A percentile compares a stretch with the other conserved stretches of the same genome.
These are phyloP conservation scores for Trichomalopsis sarcophagae DNA, from an alignment of 1,140 invertebrate species.

Conservation along the genomic window DNA sequence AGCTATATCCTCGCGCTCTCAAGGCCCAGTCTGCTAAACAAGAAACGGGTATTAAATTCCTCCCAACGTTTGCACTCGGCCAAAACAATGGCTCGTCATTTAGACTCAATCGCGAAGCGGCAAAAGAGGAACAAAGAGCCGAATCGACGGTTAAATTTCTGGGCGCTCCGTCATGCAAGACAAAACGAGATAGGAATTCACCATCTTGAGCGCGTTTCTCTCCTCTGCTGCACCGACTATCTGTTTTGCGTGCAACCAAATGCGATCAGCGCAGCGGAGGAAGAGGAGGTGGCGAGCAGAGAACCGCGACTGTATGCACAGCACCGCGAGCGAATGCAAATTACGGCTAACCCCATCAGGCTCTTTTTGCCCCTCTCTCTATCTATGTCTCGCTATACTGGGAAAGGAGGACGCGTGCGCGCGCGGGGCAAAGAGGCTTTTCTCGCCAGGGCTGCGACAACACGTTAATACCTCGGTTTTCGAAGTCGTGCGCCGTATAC, in stretches of 20 bases:
- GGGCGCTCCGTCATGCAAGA: background rate
- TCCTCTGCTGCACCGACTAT: slow-evolving; percentile 8
- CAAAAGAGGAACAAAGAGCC: background rate
- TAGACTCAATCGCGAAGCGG: background rate
- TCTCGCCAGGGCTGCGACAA: background rate
- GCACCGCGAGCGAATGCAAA: slow-evolving; percentile 38
- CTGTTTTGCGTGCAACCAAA: slow-evolving; percentile 29
- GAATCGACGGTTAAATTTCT: background rate
- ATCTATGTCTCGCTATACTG: background rate
- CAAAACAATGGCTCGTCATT: background rate
- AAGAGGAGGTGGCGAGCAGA: background rate
- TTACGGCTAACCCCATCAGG: slow-evolving; percentile 40
- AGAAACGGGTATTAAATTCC: no score
- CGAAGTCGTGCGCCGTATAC: background rate
- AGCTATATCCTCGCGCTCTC: no score
- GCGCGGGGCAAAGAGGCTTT: slow-evolving; percentile 13
- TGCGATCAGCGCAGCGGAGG: background rate
- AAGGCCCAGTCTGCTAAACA: no score
- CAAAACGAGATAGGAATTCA: background rate
- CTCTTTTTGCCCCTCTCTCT: slow-evolving; percentile 36
- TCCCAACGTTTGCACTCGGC: no score
- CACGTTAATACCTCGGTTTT: slow-evolving; percentile 22
- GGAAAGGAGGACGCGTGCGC: background rate
- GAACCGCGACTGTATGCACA: background rate
- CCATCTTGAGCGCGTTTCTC: background rate